Conservation (phyloP, 2,113 vertebrate species). For the pig (Sus scrofa) region T2T-Sscrofa CM000823.6:8357501-8358000, state of each 20-base stretch:
- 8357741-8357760: neutral
- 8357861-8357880: slow-evolving; percentile 89
- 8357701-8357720: neutral
- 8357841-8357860: slow-evolving; percentile 67
- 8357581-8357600: neutral
- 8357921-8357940: slow-evolving; percentile 91
- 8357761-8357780: too few relatives aligned
- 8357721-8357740: neutral
- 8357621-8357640: neutral
- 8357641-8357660: neutral
- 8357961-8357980: slow-evolving; percentile 31
- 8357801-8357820: slow-evolving; percentile 83
- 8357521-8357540: slow-evolving; percentile 16
- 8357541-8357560: neutral
- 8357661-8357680: fast-evolving
- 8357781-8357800: slow-evolving; percentile 86
- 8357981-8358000: neutral
- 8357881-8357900: slow-evolving; percentile 87
- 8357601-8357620: fast-evolving
- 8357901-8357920: slow-evolving; percentile 88
- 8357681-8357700: fast-evolving
- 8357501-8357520: neutral
- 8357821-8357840: slow-evolving; percentile 84
- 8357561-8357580: slow-evolving; percentile 1
- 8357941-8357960: slow-evolving; percentile 62